Base-by-base conservation (phyloP, 2,797 vertebrate species). In the Streptopelia turtur region DNA sequence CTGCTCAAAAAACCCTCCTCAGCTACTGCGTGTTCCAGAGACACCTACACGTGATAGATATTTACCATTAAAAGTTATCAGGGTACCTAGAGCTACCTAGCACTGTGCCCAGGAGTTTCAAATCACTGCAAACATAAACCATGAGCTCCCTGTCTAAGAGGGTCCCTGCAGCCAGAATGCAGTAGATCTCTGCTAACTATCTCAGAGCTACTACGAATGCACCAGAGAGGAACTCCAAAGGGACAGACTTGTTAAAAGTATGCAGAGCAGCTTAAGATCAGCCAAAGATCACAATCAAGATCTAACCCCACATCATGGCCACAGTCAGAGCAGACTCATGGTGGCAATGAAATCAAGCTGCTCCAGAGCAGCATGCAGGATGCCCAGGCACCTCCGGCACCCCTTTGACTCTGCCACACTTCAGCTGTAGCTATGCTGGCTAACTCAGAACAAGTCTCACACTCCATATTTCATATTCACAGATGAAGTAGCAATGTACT, bases 381-480 rank as follows among this genome's bases (percentile, higher is more conserved):
- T 71, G 53, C 75, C 27, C 68, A 23, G 59, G 23, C 55, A 81
- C 59, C 57, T 87, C 50, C 0, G 0, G 24, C 66, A 39, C 61
- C 10, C 27, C 27, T 68, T 60, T 75, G 70, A 80, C 66, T 74
- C 80, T 53, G 74, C 30, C 33, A 64, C 9, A 0, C 33, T 90
- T 82, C 87, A 83, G 47, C 63, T 70, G 23, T 14, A 61, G 68
- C 50, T 63, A 23, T 49, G 37, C 74, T 72, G 69, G 11, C 49
- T 72, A 49, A 16, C 49, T 55, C 74, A 49, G 88, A 79, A 66
- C 49, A 35, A 27, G 74, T 92, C 88, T 97, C 83, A 79, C 92
- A 41, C 86, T 92, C 86, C 77, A 16, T 92, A 95, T 95, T 94
- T 95, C 83, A 92, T 68, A 95, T 74, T 94, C 86, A 74, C 90